Percentiles rank a stretch among this genome's conserved stretches.
phyloP scores from a whole-genome alignment of 2,888 invertebrate species.

The Ectemnius cavifrons region DNA sequence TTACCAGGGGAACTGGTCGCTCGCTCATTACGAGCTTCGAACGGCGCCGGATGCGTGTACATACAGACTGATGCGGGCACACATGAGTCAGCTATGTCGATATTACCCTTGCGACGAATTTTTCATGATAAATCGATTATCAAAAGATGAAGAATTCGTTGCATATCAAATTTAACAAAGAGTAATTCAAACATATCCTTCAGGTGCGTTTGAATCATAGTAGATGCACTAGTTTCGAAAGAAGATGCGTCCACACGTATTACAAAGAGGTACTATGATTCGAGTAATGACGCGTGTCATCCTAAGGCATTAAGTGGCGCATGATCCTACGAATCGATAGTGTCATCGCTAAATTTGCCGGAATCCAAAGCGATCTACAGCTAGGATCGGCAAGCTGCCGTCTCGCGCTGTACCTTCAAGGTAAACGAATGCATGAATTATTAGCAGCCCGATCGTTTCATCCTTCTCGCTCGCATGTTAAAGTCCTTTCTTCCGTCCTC shows the following conservation, averaged over 20 bases:
- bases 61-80: too few species aligned
- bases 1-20: constrained; percentile 46
- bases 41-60: constrained; percentile 15
- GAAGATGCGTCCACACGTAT: background rate
- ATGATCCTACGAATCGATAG: constrained; percentile 26
- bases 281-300: constrained; percentile 29
- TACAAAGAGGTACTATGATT: constrained; percentile 25
- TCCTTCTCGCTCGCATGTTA: too few species aligned
- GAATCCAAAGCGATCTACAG: constrained; percentile 26
- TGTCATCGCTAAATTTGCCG: constrained; percentile 45
- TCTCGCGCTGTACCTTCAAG: constrained; percentile 1
- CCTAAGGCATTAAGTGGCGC: constrained; percentile 32
- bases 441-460: background rate
- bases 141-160: too few species aligned
- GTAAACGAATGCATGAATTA: constrained; percentile 21
- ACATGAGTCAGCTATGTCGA: too few species aligned
- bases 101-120: too few species aligned
- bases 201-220: too few species aligned
- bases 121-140: too few species aligned
- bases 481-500: too few species aligned
- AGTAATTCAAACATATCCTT: too few species aligned
- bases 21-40: constrained; percentile 32
- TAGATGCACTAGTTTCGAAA: too few species aligned
- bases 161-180: too few species aligned
- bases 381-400: constrained; percentile 12